Evolutionary conservation across 2,113 vertebrate genomes (phyloP), one percentile per base, ranked within the genome.

Genomic region (Cephalopterus ornatus): DNA sequence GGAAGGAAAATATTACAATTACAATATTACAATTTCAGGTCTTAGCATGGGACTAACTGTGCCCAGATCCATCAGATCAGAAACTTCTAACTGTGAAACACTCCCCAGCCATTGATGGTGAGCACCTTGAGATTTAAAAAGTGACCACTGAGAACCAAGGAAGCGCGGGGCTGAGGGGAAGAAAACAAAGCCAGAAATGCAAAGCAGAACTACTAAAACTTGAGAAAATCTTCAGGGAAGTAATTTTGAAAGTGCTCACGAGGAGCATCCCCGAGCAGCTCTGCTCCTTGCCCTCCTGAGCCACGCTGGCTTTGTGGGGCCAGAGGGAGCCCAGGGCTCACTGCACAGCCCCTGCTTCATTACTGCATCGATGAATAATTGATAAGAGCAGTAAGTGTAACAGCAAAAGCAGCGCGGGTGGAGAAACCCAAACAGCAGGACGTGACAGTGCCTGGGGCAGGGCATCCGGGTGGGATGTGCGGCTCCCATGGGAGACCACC

Each of bases 271-370:
- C 73, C 0, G 0, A 42, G 91, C 56, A 37, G 65, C 77, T 75
- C 44, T 4, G 3, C 71, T 87, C 33, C 53, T 62, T 7, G 12
- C 16, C 14, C 52, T 73, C 37, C 66, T 27, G 32, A 62, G 55
- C 89, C 1, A 2, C 3, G 0, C 26, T 0, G 1, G 46, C 73
- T 27, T 33, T 5, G 49, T 1, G 5, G 59, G 50, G 46, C 63
- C 0, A 0, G 41, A 12, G 2, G 0, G 46, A 88, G 80, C 68
- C 66, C 35, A 12, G 58, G 33, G 58, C 84, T 70, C 14, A 2
- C 8, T 19, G 37, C 74, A 30, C 62, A 35, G 46, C 32, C 72
- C 56, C 79, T 35, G 82, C 59, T 68, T 89, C 61, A 26, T 75
- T 65, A 62, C 44, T 30, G 76, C 70, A 35, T 8, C 2, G 1